Evolutionary conservation across 2,888 invertebrate species (phyloP).

Genomic region (Cantharis rufa): DNA sequence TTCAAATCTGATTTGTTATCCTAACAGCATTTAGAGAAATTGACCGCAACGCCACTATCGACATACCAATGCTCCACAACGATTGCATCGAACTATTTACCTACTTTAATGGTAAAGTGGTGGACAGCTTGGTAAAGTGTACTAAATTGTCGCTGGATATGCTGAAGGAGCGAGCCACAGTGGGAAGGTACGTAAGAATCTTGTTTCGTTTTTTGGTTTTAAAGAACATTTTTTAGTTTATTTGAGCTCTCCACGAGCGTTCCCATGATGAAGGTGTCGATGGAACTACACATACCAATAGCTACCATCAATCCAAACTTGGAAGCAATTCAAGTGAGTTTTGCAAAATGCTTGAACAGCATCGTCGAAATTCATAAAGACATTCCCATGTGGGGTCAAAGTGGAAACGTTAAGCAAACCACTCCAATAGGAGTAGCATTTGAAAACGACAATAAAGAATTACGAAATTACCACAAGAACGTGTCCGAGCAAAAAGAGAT

Average conservation of each 20-base stretch:
- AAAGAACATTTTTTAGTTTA: background rate
- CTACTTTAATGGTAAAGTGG: conserved; percentile 75
- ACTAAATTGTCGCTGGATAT: conserved; percentile 75
- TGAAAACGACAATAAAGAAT: background rate
- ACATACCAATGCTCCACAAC: conserved; percentile 64
- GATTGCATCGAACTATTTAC: conserved; percentile 83
- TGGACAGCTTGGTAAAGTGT: conserved; percentile 74
- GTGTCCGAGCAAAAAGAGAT: conserved; percentile 84
- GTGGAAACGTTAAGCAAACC: background rate
- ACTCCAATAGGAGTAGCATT: background rate
- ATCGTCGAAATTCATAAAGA: conserved; percentile 74
- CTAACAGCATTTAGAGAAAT: conserved; percentile 65
- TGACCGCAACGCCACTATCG: conserved; percentile 64
- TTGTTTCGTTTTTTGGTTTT: background rate
- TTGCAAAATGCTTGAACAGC: conserved; percentile 68
- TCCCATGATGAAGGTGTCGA: conserved; percentile 66
- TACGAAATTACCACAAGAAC: conserved; percentile 64
- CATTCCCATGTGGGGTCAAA: conserved; percentile 79
- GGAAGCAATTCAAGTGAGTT: conserved; percentile 72
- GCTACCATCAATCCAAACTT: conserved; percentile 66
- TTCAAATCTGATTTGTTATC: no score
- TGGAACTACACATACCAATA: conserved; percentile 68
- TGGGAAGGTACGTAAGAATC: conserved; percentile 40
- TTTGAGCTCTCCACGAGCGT: background rate
- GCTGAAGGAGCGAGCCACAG: conserved; percentile 64